Evolutionary conservation across 2,888 invertebrate genomes (phyloP).

Genomic region (Mythimna vitellina): DNA sequence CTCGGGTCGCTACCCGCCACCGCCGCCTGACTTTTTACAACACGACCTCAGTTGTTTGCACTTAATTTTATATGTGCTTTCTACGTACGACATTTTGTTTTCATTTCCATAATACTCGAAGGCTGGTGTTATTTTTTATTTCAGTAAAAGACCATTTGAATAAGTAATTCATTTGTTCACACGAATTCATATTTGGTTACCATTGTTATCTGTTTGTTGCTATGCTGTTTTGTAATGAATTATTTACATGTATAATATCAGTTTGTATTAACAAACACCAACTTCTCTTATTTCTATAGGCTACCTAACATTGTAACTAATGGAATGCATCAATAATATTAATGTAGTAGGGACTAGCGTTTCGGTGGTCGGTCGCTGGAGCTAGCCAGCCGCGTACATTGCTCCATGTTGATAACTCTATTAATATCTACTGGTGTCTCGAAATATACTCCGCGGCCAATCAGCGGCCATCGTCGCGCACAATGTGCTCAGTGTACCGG

Average conservation of each 20-base stretch:
- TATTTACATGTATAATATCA: not conserved
- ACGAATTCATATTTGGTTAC: not conserved
- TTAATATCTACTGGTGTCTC: conserved; percentile 82
- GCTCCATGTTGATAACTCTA: conserved; percentile 87
- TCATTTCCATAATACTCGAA: conserved; percentile 44
- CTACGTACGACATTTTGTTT: conserved; percentile 49
- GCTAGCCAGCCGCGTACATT: conserved; percentile 73
- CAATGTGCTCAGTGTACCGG: conserved; percentile 59
- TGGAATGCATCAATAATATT: conserved; percentile 32
- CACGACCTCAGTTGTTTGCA: conserved; percentile 56
- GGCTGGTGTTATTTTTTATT: conserved; percentile 28
- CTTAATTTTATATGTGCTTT: conserved; percentile 51
- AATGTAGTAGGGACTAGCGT: conserved; percentile 4
- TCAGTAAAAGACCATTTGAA: conserved; percentile 13
- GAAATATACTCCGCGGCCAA: conserved; percentile 76
- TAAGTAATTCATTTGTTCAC: conserved; percentile 20
- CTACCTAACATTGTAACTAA: not conserved
- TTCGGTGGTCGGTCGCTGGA: conserved; percentile 44
- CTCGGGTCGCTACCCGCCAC: conserved; percentile 37
- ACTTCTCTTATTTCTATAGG: conserved; percentile 6
- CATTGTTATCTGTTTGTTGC: conserved; percentile 21
- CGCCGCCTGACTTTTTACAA: conserved; percentile 52
- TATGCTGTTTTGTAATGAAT: conserved; percentile 15
- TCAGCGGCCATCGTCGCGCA: conserved; percentile 65
- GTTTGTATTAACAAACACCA: not conserved